phyloP scores from a whole-genome alignment of 1,140 invertebrate genomes.

The Drosophila guanche region DNA sequence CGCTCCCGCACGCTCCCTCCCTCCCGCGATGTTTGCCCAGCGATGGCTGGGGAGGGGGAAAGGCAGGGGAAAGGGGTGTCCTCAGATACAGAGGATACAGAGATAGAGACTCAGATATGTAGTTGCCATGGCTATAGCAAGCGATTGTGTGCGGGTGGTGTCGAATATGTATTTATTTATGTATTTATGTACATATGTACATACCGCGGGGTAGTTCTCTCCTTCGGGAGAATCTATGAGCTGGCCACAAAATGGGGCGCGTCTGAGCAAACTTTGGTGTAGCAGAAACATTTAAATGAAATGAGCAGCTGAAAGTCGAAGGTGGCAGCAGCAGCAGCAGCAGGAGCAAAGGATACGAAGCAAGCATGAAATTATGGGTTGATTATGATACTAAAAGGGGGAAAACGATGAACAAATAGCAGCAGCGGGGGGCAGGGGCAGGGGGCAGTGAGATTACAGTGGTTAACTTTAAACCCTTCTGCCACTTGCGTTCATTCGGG shows the following conservation, averaged over 20 bases:
- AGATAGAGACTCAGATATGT: slow-evolving; percentile 32
- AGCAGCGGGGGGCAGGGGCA: neutral
- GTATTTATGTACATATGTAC: no score
- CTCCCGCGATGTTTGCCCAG: slow-evolving; percentile 15
- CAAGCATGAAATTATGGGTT: slow-evolving; percentile 42
- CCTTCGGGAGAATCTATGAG: slow-evolving; percentile 15
- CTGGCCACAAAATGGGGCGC: slow-evolving; percentile 8
- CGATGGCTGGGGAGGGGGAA: neutral
- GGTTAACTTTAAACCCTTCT: neutral
- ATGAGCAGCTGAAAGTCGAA: slow-evolving; percentile 47
- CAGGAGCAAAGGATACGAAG: neutral
- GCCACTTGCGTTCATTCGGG: slow-evolving; percentile 2
- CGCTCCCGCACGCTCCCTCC: slow-evolving; percentile 43
- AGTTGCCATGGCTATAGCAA: slow-evolving; percentile 67
- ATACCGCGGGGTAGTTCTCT: slow-evolving; percentile 12
- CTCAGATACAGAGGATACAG: slow-evolving; percentile 16
- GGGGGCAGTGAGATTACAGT: neutral
- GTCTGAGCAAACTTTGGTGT: slow-evolving; percentile 14
- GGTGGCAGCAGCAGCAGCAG: slow-evolving; percentile 4
- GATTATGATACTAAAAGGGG: slow-evolving; percentile 11
- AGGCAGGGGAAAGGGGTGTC: neutral
- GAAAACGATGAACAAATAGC: neutral
- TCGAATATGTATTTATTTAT: slow-evolving; percentile 5
- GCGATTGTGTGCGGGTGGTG: slow-evolving; percentile 29
- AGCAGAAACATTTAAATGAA: slow-evolving; percentile 31